phyloP scores from a whole-genome alignment of 1,140 invertebrate species.

The Teleopsis dalmanni region DNA sequence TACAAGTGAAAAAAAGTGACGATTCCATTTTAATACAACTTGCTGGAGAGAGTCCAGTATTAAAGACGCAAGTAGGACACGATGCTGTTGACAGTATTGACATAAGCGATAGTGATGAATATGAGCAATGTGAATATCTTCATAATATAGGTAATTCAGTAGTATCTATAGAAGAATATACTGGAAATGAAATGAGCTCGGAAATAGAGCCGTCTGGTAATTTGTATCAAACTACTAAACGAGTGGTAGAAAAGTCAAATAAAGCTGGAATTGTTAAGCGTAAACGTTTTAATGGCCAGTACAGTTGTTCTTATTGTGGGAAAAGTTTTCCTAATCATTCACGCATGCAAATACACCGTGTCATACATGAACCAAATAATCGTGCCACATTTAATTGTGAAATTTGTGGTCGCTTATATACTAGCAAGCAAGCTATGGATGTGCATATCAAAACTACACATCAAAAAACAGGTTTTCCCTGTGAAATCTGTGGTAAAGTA shows the following conservation, averaged over 20 bases:
- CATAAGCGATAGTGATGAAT: background rate
- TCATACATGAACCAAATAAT: conserved; percentile 17
- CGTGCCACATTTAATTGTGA: conserved; percentile 19
- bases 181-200: background rate
- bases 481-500: conserved; percentile 46
- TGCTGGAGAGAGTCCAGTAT: background rate
- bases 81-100: background rate
- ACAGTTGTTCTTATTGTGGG: conserved; percentile 18
- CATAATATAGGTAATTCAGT: no score
- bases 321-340: conserved; percentile 22
- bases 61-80: no score
- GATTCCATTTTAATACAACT: background rate
- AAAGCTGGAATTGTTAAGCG: background rate
- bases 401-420: conserved; percentile 17
- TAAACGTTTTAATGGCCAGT: conserved; percentile 10
- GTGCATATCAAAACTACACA: conserved; percentile 21
- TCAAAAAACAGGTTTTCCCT: conserved; percentile 17
- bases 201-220: background rate
- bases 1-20: conserved; percentile 9
- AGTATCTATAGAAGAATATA: background rate
- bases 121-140: background rate
- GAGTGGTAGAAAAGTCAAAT: background rate
- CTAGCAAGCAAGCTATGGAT: conserved; percentile 22
- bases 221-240: background rate
- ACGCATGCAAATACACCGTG: conserved; percentile 22